These are phyloP conservation scores for Colletes gigas DNA, from an alignment of 1,140 invertebrate species.

Conservation along the genomic window DNA sequence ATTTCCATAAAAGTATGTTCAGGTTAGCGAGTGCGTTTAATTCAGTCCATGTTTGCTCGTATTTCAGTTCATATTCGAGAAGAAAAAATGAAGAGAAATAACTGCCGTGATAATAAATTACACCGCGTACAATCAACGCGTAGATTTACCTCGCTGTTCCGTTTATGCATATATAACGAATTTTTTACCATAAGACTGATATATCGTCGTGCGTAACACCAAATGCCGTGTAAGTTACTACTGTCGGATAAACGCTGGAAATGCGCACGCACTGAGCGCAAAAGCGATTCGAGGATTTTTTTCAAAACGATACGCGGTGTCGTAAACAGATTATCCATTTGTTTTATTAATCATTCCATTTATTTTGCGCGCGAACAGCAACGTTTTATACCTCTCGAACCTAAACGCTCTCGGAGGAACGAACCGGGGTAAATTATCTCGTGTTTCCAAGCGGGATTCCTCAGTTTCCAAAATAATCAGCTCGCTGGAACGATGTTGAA, in stretches of 20 bases:
- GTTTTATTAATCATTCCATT: too few species aligned
- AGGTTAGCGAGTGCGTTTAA: not conserved
- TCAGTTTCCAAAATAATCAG: too few species aligned
- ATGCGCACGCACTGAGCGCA: not conserved
- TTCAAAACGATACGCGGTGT: not conserved
- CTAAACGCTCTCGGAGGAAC: too few species aligned
- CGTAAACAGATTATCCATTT: not conserved
- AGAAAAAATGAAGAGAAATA: not conserved
- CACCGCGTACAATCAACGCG: not conserved
- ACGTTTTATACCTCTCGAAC: too few species aligned
- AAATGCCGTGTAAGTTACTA: conserved; percentile 4
- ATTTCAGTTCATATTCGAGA: too few species aligned
- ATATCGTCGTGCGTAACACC: not conserved
- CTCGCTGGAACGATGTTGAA: too few species aligned
- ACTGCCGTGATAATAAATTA: conserved; percentile 22
- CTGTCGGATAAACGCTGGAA: conserved; percentile 16
- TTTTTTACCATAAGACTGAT: conserved; percentile 34
- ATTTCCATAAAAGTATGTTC: not conserved
- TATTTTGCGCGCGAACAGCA: too few species aligned
- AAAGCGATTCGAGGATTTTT: not conserved
- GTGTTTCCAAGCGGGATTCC: too few species aligned
- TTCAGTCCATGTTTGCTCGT: not conserved
- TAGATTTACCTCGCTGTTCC: not conserved
- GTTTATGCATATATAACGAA: conserved; percentile 16
- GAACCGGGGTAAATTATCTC: too few species aligned